Percentiles rank a stretch among this genome's conserved stretches.
These are phyloP conservation scores for Craterocephalus amniculus DNA, from an alignment of 2,797 vertebrate genomes.

Conservation along the genomic window DNA sequence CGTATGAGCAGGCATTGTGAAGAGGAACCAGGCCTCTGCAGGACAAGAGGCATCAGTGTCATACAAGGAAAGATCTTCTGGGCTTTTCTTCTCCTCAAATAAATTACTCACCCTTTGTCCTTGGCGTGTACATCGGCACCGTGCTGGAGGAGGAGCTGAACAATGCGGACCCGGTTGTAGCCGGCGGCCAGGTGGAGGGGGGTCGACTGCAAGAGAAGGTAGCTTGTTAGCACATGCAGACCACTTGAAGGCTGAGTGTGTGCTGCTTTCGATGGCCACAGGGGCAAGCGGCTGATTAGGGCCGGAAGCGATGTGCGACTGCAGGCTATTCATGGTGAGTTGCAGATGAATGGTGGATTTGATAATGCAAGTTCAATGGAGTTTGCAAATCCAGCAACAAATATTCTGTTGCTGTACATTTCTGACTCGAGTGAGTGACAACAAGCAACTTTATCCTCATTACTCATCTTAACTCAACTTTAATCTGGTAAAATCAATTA, in stretches of 20 bases:
- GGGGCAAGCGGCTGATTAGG: slow-evolving; percentile 74
- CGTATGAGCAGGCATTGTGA: slow-evolving; percentile 98
- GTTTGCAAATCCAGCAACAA: slow-evolving; percentile 33
- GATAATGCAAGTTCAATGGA: slow-evolving; percentile 59
- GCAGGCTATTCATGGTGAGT: slow-evolving; percentile 70
- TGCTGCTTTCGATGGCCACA: slow-evolving; percentile 57
- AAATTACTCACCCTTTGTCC: slow-evolving; percentile 91
- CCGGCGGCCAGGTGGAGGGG: slow-evolving; percentile 97
- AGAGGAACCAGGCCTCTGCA: slow-evolving; percentile 95
- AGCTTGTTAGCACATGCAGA: slow-evolving; percentile 31
- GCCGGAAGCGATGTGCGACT: slow-evolving; percentile 68
- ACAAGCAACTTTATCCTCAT: slow-evolving; percentile 25
- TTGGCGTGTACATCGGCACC: slow-evolving; percentile 98
- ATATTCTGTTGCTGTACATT: slow-evolving; percentile 16
- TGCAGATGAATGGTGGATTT: slow-evolving; percentile 64
- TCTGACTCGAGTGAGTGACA: slow-evolving; percentile 35
- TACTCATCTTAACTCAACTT: slow-evolving; percentile 21
- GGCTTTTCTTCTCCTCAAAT: too few relatives aligned
- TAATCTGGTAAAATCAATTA: slow-evolving; percentile 6
- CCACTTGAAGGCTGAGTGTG: not conserved
- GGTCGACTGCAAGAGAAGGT: slow-evolving; percentile 88
- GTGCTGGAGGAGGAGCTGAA: slow-evolving; percentile 98
- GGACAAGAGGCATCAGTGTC: slow-evolving; percentile 24
- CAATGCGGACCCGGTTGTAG: slow-evolving; percentile 97
- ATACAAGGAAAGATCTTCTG: not conserved